These are phyloP conservation scores for Oligia latruncula DNA, from an alignment of 2,888 invertebrate genomes.

Conservation along the genomic window DNA sequence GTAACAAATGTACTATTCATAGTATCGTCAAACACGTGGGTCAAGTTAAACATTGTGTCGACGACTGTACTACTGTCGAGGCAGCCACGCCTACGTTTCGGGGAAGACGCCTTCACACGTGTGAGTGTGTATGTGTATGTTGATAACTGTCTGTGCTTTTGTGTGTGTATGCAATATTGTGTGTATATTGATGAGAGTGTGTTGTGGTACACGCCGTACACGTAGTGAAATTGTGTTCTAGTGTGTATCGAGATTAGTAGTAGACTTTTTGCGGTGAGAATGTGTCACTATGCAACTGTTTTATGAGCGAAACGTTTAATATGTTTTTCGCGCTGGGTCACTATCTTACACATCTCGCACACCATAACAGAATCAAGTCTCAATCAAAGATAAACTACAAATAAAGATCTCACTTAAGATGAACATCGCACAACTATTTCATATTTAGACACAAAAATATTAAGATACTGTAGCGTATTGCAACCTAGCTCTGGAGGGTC, in stretches of 20 bases:
- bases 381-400: not conserved
- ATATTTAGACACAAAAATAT: no score
- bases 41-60: slow-evolving; percentile 15
- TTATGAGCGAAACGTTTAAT: not conserved
- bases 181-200: not conserved
- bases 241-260: slow-evolving; percentile 1
- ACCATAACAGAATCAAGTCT: not conserved
- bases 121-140: slow-evolving; percentile 18
- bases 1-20: slow-evolving; percentile 30
- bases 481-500: no score
- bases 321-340: not conserved
- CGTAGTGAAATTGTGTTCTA: slow-evolving; percentile 35
- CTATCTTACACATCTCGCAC: not conserved
- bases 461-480: no score
- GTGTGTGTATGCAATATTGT: slow-evolving; percentile 29
- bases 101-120: slow-evolving; percentile 26
- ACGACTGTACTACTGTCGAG: slow-evolving; percentile 9
- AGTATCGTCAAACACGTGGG: slow-evolving; percentile 26
- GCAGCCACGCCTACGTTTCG: slow-evolving; percentile 50
- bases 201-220: slow-evolving; percentile 17
- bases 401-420: not conserved
- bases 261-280: not conserved
- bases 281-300: not conserved
- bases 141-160: slow-evolving; percentile 21
- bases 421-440: not conserved